Evolutionary conservation across 2,113 vertebrate species (phyloP).

Genomic region (Zosterops hypoxanthus): DNA sequence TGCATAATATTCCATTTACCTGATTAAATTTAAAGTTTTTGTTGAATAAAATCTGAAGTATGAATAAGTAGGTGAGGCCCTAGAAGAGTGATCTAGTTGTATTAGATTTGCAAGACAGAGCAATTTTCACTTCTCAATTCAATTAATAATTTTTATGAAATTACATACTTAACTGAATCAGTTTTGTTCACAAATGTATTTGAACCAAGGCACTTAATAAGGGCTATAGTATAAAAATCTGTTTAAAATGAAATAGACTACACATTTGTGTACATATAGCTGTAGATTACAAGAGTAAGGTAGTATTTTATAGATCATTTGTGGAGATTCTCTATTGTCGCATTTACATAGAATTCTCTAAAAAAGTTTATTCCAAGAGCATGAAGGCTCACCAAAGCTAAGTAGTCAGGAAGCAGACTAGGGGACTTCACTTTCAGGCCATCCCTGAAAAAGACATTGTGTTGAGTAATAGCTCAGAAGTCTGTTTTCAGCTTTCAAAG

Average conservation of each 20-base stretch:
- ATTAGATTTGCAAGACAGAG: background rate
- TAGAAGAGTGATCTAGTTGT: background rate
- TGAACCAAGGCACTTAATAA: background rate
- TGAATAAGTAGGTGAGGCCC: background rate
- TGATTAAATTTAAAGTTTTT: background rate
- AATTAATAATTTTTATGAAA: background rate
- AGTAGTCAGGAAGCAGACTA: background rate
- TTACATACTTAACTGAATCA: background rate
- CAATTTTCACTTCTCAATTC: background rate
- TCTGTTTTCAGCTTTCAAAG: background rate
- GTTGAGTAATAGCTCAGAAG: background rate
- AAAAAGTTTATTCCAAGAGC: background rate
- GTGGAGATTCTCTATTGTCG: background rate
- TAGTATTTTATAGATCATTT: background rate
- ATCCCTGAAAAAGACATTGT: background rate
- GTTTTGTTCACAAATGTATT: background rate
- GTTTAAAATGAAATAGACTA: background rate
- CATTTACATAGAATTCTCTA: background rate
- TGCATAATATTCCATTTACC: background rate
- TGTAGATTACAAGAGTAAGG: background rate
- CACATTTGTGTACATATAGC: background rate
- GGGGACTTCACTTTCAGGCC: background rate
- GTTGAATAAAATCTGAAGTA: background rate
- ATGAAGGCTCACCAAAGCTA: background rate
- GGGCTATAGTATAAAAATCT: background rate